Conservation (phyloP, 2,113 vertebrate species). For the Copsychus sechellarum region DNA sequence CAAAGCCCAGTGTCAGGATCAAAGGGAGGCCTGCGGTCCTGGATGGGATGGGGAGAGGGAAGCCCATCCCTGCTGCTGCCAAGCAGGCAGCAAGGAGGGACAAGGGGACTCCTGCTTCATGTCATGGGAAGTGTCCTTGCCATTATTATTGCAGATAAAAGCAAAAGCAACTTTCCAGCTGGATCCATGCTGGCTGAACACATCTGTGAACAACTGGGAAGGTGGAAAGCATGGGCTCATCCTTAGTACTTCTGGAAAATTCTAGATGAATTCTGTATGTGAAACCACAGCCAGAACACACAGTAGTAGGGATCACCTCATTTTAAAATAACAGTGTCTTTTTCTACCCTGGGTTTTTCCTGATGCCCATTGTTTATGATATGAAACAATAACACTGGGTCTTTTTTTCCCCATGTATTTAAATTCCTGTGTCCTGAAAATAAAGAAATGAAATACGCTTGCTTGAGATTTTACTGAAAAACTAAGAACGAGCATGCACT, state of each 20-base stretch:
- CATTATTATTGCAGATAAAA: background rate
- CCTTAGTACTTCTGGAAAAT: background rate
- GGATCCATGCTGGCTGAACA: background rate
- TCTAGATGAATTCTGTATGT: background rate
- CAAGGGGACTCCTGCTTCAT: background rate
- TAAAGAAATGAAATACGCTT: background rate
- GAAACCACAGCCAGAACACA: background rate
- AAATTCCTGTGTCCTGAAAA: background rate
- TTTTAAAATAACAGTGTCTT: background rate
- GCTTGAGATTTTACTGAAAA: background rate
- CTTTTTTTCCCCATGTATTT: background rate
- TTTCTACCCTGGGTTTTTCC: background rate
- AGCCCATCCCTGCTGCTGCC: background rate
- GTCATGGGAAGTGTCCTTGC: background rate
- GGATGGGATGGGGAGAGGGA: background rate
- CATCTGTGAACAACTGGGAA: background rate
- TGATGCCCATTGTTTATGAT: background rate
- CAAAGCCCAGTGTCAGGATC: background rate
- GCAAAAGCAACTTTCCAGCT: background rate
- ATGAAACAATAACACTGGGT: background rate
- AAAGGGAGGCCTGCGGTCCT: background rate
- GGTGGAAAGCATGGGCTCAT: background rate
- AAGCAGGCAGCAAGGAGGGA: background rate
- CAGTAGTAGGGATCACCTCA: background rate
- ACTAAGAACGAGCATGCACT: background rate